These are phyloP conservation scores for Galeopsomyia nigrocyanea DNA, from an alignment of 2,888 invertebrate species.

Conservation along the genomic window DNA sequence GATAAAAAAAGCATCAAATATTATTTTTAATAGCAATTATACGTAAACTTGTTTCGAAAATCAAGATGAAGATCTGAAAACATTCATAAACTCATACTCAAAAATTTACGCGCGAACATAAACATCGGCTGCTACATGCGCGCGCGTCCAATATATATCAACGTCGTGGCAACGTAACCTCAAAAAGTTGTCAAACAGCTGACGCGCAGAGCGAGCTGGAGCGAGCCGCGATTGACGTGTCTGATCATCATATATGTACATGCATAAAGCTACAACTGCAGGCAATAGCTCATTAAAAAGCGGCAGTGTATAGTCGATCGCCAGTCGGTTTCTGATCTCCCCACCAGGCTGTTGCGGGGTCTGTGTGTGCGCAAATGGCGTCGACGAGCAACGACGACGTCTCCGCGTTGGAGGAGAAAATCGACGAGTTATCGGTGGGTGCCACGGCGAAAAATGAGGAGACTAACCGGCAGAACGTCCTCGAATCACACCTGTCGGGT, in stretches of 20 bases:
- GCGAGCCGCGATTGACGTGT: slow-evolving; percentile 23
- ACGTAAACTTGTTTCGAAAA: no score
- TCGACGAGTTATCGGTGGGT: slow-evolving; percentile 17
- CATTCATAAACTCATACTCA: no score
- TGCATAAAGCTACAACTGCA: not conserved
- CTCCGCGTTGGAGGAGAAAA: slow-evolving; percentile 23
- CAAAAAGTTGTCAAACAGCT: slow-evolving; percentile 19
- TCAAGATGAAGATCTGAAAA: no score
- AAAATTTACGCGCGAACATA: no score
- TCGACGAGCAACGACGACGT: slow-evolving; percentile 28
- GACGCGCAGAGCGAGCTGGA: slow-evolving; percentile 9
- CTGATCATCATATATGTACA: not conserved
- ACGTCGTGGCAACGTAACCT: not conserved
- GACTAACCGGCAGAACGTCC: slow-evolving; percentile 50
- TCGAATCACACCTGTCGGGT: slow-evolving; percentile 65
- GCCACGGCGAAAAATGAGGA: not conserved
- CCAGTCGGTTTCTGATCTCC: not conserved
- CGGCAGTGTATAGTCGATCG: not conserved
- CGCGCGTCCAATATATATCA: no score
- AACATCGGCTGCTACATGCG: no score
- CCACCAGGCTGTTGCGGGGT: not conserved
- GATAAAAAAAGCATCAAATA: no score
- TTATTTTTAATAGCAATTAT: no score
- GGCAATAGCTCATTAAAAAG: not conserved
- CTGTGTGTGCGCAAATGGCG: slow-evolving; percentile 29